phyloP scores from a whole-genome alignment of 2,797 vertebrate genomes.

The Lates japonicus region DNA sequence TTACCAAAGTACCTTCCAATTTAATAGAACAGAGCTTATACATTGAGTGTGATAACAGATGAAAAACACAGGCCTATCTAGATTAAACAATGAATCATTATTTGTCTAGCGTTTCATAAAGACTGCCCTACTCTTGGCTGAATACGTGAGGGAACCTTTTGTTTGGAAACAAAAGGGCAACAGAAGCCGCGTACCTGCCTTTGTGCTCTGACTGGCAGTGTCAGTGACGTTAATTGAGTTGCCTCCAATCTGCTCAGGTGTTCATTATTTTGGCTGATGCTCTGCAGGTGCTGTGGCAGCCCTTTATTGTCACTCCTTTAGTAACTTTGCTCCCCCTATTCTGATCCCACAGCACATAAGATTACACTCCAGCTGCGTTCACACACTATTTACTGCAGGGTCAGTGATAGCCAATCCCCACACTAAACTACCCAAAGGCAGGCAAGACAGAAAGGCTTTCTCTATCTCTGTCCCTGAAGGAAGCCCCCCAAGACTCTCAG shows the following conservation, averaged over 20 bases:
- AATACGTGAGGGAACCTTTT: constrained; percentile 92
- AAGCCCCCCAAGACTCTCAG: constrained; percentile 52
- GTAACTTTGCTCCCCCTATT: constrained; percentile 82
- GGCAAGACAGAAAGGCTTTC: constrained; percentile 63
- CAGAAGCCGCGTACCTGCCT: constrained; percentile 88
- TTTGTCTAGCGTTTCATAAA: constrained; percentile 91
- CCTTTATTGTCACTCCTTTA: constrained; percentile 77
- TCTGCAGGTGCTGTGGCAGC: constrained; percentile 83
- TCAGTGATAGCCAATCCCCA: constrained; percentile 77
- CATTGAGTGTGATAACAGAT: constrained; percentile 85
- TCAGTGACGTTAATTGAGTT: constrained; percentile 89
- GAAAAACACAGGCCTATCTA: constrained; percentile 90
- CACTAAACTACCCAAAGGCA: constrained; percentile 66
- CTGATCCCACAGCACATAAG: constrained; percentile 81
- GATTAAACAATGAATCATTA: constrained; percentile 97
- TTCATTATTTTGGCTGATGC: constrained; percentile 82
- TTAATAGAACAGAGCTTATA: constrained; percentile 82
- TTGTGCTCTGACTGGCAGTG: constrained; percentile 85
- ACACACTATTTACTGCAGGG: constrained; percentile 82
- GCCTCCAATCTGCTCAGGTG: constrained; percentile 90
- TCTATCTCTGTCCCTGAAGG: constrained; percentile 66
- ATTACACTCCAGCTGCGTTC: constrained; percentile 84
- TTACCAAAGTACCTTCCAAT: constrained; percentile 84
- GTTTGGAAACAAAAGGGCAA: constrained; percentile 90
- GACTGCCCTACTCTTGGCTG: constrained; percentile 87